Percentiles rank a stretch among this genome's conserved stretches.
Evolutionary conservation across 2,113 vertebrate genomes (phyloP).

Genomic region (Mus pahari): DNA sequence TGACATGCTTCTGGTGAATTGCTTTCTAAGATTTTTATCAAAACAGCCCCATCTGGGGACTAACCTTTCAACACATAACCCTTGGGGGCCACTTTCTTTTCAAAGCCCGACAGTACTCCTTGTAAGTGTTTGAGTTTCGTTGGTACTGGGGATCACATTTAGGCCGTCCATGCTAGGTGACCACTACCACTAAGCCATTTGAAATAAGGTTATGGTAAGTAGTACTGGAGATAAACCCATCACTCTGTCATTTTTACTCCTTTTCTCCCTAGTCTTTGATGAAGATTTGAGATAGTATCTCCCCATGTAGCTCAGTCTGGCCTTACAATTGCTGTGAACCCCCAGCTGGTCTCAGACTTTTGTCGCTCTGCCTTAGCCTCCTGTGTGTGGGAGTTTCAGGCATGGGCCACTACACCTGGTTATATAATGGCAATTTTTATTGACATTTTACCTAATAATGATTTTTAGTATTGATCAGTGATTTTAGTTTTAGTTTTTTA

Average conservation of each 20-base stretch:
- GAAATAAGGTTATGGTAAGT: background rate
- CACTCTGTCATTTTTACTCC: background rate
- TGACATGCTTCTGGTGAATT: background rate
- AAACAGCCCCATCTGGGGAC: background rate
- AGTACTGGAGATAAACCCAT: background rate
- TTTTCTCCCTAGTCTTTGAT: background rate
- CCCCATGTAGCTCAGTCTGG: background rate
- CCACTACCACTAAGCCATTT: background rate
- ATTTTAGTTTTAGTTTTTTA: background rate
- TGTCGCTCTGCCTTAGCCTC: background rate
- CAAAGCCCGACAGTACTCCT: background rate
- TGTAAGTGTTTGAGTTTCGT: background rate
- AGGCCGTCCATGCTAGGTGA: background rate
- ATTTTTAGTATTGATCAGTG: conserved; percentile 9
- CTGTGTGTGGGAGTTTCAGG: background rate
- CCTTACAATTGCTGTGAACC: background rate
- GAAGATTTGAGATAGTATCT: background rate
- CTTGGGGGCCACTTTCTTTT: background rate
- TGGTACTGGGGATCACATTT: background rate
- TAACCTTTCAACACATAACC: background rate
- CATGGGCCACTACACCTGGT: too few species aligned
- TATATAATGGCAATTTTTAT: background rate
- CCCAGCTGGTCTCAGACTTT: background rate
- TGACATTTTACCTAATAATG: background rate
- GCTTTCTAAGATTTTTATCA: background rate